phyloP scores from a whole-genome alignment of 1,140 invertebrate species.

The Glossosoma conforme region DNA sequence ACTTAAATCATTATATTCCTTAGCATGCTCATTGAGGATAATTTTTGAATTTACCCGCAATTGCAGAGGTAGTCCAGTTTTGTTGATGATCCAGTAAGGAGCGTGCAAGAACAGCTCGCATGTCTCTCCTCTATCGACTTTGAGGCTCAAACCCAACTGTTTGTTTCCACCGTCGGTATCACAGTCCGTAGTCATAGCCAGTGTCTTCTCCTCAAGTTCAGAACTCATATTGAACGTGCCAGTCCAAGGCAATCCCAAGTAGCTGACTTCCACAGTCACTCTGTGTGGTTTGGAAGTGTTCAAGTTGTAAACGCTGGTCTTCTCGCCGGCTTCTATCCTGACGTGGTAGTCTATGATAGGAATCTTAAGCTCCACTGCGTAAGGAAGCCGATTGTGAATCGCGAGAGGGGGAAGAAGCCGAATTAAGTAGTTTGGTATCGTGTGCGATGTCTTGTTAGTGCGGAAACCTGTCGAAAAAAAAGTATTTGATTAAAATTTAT shows the following conservation, averaged over 20 bases:
- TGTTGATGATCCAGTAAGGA: constrained; percentile 90
- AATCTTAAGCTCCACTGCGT: constrained; percentile 57
- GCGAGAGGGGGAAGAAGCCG: constrained; percentile 66
- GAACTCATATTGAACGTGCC: constrained; percentile 63
- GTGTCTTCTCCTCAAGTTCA: constrained; percentile 61
- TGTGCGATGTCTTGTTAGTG: constrained; percentile 45
- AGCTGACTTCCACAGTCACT: constrained; percentile 62
- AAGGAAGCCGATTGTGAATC: constrained; percentile 73
- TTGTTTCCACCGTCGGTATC: constrained; percentile 62
- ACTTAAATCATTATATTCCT: too few relatives aligned
- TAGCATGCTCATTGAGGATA: too few relatives aligned
- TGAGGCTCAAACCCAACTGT: constrained; percentile 62
- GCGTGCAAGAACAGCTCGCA: constrained; percentile 68
- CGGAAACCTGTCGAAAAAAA: constrained; percentile 29
- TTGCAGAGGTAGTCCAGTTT: constrained; percentile 73
- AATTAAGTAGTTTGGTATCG: constrained; percentile 69
- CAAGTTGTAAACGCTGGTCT: constrained; percentile 61
- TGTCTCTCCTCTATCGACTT: constrained; percentile 56
- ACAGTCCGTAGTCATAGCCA: constrained; percentile 60
- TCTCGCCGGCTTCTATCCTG: constrained; percentile 67
- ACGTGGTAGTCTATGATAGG: constrained; percentile 49
- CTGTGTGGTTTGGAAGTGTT: constrained; percentile 55
- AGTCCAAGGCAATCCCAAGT: constrained; percentile 65
- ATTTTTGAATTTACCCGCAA: constrained; percentile 76
- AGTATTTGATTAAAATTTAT: too few relatives aligned